These are phyloP conservation scores for Tiliacea aurago DNA, from an alignment of 2,888 invertebrate genomes.

Conservation along the genomic window DNA sequence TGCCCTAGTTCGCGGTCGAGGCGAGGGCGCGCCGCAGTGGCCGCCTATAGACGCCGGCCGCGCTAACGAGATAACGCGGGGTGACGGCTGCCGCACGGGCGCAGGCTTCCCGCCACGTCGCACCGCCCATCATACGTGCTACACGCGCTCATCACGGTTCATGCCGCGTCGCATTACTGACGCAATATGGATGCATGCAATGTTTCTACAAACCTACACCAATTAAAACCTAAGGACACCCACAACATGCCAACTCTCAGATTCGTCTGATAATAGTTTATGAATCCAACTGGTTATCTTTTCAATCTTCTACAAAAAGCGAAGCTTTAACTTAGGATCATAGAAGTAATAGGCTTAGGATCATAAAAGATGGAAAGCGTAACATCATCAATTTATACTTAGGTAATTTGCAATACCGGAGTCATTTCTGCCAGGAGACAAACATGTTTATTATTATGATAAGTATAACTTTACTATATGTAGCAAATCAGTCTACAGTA, in stretches of 20 bases:
- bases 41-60: constrained; percentile 74
- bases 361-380: too few species aligned
- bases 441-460: too few species aligned
- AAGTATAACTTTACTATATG: neutral
- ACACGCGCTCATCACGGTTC: constrained; percentile 50
- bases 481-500: too few species aligned
- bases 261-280: neutral
- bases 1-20: constrained; percentile 82
- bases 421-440: neutral
- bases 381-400: neutral
- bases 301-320: neutral
- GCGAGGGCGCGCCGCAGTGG: constrained; percentile 76
- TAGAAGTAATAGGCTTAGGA: too few species aligned
- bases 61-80: constrained; percentile 75
- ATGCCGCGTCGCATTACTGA: constrained; percentile 53
- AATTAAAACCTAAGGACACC: neutral
- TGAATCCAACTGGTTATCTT: neutral
- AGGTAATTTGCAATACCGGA: neutral
- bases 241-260: neutral
- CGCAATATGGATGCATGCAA: constrained; percentile 53
- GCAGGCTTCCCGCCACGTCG: constrained; percentile 70
- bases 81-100: constrained; percentile 63
- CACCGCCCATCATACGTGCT: constrained; percentile 50
- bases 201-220: neutral
- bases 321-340: neutral